These are phyloP conservation scores for Gymnothorax javanicus DNA, from an alignment of 2,797 vertebrate genomes.

Conservation along the genomic window DNA sequence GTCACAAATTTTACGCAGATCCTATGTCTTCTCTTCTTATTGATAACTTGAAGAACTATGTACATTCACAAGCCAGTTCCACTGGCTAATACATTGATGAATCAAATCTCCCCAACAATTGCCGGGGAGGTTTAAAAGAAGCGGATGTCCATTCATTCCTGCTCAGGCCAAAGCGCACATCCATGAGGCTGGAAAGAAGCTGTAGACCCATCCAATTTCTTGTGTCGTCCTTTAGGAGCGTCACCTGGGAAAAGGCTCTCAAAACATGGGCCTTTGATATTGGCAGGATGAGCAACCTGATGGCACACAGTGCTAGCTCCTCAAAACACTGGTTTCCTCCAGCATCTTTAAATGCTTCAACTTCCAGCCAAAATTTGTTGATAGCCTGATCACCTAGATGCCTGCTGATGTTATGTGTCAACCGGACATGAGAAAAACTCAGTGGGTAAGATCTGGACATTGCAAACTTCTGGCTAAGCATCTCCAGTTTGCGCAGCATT, in stretches of 20 bases:
- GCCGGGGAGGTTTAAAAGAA: too few relatives aligned
- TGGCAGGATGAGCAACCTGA: constrained; percentile 14
- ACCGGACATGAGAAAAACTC: constrained; percentile 38
- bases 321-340: constrained; percentile 24
- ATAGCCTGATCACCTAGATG: constrained; percentile 40
- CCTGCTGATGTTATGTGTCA: constrained; percentile 44
- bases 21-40: too few relatives aligned
- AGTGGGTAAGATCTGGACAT: background rate
- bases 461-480: background rate
- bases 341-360: constrained; percentile 39
- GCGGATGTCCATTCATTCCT: too few relatives aligned
- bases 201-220: too few relatives aligned
- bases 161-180: too few relatives aligned
- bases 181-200: too few relatives aligned
- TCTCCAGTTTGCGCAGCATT: constrained; percentile 30
- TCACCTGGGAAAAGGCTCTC: constrained; percentile 40
- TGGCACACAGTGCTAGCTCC: constrained; percentile 39
- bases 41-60: too few relatives aligned
- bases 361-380: constrained; percentile 45
- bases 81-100: too few relatives aligned
- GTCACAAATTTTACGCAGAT: too few relatives aligned
- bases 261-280: constrained; percentile 19
- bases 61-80: too few relatives aligned
- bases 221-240: constrained; percentile 31
- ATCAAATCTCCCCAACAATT: too few relatives aligned